Evolutionary conservation across 2,888 invertebrate genomes (phyloP), one percentile per base, ranked within the genome.

Genomic region (Odontocerum albicorne): DNA sequence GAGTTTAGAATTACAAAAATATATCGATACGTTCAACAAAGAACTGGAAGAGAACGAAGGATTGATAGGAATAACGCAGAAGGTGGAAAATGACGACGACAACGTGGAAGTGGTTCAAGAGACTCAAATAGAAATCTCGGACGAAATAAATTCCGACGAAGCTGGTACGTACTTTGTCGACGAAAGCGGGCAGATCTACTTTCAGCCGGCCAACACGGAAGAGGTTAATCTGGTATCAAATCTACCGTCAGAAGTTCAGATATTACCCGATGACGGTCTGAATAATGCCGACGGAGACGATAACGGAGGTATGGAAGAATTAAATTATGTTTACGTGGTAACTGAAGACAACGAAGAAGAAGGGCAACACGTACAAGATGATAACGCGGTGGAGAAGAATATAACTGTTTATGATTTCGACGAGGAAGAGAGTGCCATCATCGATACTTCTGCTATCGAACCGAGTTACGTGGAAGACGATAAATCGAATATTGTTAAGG

Each of bases 371-470:
- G 49, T 27, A 31, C 15, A 39, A 6, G 40, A 54, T 15, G 39
- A 51, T 16, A 27, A 55, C 19, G 45, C 38, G n/a, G 54, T 47
- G 19, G 55, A 59, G 12, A 52, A 73, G 15, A 72, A 75, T 60
- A 66, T 72, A 10, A 50, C 61, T 75, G 83, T 85, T 6, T 85
- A 84, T 64, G 86, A 86, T 68, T 86, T 86, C 65, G 80, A 73
- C 4, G 82, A 82, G 66, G 79, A 79, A 53, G 71, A 71, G n/a
- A 72, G 42, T 13, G 49, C 43, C 13, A 49, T 58, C 4, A 68
- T 73, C 53, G 81, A 83, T 62, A 81, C 81, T 0, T 84, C 84
- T 57, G 79, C 79, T n/a, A 84, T 82, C 64, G 83, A 84, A 65
- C 33, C 38, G 7, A 54, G 51, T 4, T 22, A 44, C 10, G 50